Conservation (phyloP, 2,113 vertebrate species). For the Pandion haliaetus region DNA sequence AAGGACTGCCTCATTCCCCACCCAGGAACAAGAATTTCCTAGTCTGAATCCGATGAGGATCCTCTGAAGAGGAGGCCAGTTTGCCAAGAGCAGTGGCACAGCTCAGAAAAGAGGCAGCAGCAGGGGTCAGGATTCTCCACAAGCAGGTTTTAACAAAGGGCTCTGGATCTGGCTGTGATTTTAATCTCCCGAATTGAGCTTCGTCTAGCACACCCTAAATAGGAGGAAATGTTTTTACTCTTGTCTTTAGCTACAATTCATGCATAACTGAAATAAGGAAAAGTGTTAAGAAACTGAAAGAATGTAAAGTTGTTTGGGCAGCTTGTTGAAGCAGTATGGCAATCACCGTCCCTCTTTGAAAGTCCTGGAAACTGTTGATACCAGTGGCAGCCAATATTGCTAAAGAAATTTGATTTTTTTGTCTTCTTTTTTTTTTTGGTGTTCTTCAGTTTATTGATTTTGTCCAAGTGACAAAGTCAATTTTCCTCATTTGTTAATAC, state of each 20-base stretch:
- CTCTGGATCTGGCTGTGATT: not conserved
- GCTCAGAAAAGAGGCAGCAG: slow-evolving; percentile 14
- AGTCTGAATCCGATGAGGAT: not conserved
- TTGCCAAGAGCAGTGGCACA: not conserved
- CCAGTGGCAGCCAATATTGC: not conserved
- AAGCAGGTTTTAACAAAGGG: not conserved
- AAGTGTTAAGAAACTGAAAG: not conserved
- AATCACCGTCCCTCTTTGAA: not conserved
- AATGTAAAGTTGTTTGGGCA: not conserved
- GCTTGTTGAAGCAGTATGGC: not conserved
- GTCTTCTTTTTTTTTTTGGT: not conserved
- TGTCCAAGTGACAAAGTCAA: not conserved
- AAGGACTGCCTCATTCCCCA: not conserved
- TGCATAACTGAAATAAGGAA: not conserved
- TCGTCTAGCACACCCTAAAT: not conserved
- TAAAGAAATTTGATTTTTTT: not conserved
- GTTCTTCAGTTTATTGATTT: not conserved
- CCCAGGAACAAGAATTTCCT: not conserved
- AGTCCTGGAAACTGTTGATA: not conserved
- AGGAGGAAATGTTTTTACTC: not conserved
- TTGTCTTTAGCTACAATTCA: not conserved
- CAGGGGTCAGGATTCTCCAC: not conserved
- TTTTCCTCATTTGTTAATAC: not conserved
- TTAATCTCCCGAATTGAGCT: not conserved
- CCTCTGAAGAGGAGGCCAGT: not conserved